A percentile compares a stretch with the other conserved stretches of the same genome.
Conservation (phyloP, 2,113 vertebrate species). For the Cynopterus brachyotis region DNA sequence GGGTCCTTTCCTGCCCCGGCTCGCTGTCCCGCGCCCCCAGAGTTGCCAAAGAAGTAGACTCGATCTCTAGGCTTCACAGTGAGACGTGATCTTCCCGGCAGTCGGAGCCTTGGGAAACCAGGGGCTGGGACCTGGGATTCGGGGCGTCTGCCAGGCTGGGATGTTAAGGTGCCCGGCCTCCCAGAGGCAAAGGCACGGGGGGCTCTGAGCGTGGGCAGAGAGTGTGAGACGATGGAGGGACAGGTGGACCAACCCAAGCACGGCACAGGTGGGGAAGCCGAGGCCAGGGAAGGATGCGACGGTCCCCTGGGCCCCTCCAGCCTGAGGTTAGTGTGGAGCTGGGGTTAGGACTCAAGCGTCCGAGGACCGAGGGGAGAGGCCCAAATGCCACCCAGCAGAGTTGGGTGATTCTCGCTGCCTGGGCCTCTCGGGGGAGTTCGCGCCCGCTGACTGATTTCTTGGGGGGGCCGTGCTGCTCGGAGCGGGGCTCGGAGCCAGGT, state of each 20-base stretch:
- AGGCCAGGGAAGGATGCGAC: not conserved
- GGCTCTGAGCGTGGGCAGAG: not conserved
- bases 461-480: not conserved
- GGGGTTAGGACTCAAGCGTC: not conserved
- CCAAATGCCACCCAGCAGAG: fast-evolving
- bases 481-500: not conserved
- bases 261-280: not conserved
- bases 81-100: too few species aligned
- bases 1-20: not conserved
- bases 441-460: fast-evolving
- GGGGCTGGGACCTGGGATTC: not conserved
- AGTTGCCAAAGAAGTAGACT: not conserved
- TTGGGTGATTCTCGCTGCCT: fast-evolving
- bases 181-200: fast-evolving
- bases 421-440: not conserved
- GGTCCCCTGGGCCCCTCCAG: not conserved
- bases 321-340: not conserved
- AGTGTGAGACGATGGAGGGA: not conserved
- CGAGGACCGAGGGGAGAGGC: not conserved
- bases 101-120: fast-evolving
- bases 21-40: not conserved
- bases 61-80: too few species aligned
- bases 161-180: not conserved
- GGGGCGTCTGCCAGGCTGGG: not conserved
- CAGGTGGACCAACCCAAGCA: not conserved